Conservation (phyloP, 2,888 invertebrate genomes). For the Electrophaes corylata region DNA sequence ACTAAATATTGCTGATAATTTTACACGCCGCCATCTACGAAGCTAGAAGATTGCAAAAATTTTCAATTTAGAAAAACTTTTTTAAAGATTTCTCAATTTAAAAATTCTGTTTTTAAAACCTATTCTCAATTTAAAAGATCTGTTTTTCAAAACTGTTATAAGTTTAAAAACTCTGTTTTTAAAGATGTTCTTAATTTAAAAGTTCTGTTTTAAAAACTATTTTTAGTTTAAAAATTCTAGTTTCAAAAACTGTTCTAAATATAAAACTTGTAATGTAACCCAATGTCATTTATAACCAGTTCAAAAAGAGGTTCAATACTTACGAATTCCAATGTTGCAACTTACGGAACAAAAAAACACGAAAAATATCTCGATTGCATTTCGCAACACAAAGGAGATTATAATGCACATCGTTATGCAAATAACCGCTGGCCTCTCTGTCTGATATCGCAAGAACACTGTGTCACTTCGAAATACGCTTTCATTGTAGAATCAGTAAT, state of each 20-base stretch:
- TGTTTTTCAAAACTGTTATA: too few relatives aligned
- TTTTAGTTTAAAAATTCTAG: too few relatives aligned
- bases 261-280: not conserved
- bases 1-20: too few relatives aligned
- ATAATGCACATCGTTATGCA: conserved; percentile 42
- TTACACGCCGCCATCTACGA: too few relatives aligned
- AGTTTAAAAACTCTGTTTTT: too few relatives aligned
- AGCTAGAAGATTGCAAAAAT: too few relatives aligned
- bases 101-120: too few relatives aligned
- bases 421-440: conserved; percentile 26
- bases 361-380: conserved; percentile 33
- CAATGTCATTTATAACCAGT: not conserved
- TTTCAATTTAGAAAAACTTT: not conserved
- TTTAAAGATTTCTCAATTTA: too few relatives aligned
- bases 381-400: conserved; percentile 36
- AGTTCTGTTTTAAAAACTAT: too few relatives aligned
- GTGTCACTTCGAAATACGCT: conserved; percentile 9
- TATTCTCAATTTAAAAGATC: too few relatives aligned
- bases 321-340: conserved; percentile 29
- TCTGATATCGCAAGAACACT: conserved; percentile 20
- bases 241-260: not conserved
- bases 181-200: too few relatives aligned
- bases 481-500: not conserved
- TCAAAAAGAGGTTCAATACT: conserved; percentile 5
- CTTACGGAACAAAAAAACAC: conserved; percentile 31